Conservation (phyloP, 1,140 invertebrate species). For the Lucilia cuprina region DNA sequence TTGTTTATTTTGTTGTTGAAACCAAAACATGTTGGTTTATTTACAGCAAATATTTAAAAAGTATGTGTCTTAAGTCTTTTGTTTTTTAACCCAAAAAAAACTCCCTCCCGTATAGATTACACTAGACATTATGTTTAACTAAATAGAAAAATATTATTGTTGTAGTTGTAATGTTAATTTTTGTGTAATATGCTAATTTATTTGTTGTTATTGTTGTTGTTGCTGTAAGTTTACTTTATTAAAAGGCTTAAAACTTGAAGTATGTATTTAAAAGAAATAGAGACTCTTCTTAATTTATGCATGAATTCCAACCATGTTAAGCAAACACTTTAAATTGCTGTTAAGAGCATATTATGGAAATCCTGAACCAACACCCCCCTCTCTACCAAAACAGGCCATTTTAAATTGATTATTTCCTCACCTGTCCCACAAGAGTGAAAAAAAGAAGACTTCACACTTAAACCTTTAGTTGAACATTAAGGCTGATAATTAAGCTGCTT, state of each 20-base stretch:
- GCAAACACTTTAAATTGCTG: not conserved
- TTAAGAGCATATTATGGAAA: not conserved
- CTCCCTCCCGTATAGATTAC: not conserved
- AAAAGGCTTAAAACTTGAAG: conserved; percentile 61
- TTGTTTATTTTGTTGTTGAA: not conserved
- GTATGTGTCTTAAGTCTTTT: conserved; percentile 16
- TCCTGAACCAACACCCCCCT: too few species aligned
- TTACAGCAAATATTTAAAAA: not conserved
- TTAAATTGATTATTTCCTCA: not conserved
- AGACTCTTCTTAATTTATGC: not conserved
- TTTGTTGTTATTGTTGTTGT: conserved; percentile 10
- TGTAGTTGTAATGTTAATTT: not conserved
- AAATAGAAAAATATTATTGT: not conserved
- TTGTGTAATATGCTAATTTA: not conserved
- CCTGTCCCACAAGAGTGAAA: not conserved
- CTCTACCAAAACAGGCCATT: not conserved
- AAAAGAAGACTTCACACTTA: not conserved
- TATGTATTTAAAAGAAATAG: conserved; percentile 2
- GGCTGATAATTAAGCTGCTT: not conserved
- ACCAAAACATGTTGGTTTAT: not conserved
- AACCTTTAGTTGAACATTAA: not conserved
- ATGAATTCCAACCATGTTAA: not conserved
- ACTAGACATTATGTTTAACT: not conserved
- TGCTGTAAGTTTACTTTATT: conserved; percentile 55
- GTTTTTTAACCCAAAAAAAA: not conserved